Percentiles rank a stretch among this genome's conserved stretches.
phyloP scores from a whole-genome alignment of 2,113 vertebrate species.

The Vidua macroura region DNA sequence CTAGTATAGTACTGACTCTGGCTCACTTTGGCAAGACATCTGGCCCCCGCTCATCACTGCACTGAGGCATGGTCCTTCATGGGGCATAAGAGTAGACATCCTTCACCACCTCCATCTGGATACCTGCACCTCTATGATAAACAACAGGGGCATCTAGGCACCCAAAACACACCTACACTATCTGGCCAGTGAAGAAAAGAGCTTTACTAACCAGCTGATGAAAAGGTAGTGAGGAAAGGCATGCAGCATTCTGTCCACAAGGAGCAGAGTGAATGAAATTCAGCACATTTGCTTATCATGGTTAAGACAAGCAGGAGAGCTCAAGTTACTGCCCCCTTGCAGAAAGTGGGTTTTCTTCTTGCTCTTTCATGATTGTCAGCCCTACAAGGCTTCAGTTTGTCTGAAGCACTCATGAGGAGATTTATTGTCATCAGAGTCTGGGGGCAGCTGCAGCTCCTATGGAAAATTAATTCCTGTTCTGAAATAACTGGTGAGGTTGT shows the following conservation, averaged over 20 bases:
- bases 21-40: neutral
- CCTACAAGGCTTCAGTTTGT: neutral
- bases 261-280: neutral
- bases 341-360: neutral
- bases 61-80: neutral
- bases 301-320: neutral
- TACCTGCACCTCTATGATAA: neutral
- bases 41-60: neutral
- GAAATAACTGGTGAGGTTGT: conserved; percentile 15
- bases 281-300: neutral
- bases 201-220: neutral
- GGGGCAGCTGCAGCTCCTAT: neutral
- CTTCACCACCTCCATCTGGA: neutral
- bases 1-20: neutral
- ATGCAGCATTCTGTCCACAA: neutral
- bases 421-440: neutral
- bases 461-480: conserved; percentile 3
- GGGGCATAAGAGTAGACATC: neutral
- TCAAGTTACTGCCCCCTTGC: neutral
- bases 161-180: neutral
- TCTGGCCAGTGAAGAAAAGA: neutral
- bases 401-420: neutral
- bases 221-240: neutral
- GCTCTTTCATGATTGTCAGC: neutral
- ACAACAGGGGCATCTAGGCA: neutral